phyloP scores from a whole-genome alignment of 2,888 invertebrate genomes.

The Hypselothyrea guttata region DNA sequence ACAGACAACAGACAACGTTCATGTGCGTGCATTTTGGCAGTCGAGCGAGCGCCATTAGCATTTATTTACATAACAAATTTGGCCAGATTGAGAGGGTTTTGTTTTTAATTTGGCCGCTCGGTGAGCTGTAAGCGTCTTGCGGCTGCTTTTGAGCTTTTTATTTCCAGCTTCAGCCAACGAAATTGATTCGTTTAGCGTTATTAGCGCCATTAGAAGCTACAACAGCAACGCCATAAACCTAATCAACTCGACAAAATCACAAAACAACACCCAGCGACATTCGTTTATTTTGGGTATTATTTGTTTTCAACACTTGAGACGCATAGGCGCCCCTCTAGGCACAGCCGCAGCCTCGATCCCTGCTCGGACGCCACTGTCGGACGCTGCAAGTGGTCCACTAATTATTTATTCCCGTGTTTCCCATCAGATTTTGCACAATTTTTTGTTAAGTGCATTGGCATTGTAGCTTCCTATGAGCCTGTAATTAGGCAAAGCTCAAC shows the following conservation, averaged over 20 bases:
- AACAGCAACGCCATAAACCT: conserved; percentile 35
- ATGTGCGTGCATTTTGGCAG: conserved; percentile 71
- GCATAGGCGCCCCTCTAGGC: too few relatives aligned
- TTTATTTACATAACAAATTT: conserved; percentile 65
- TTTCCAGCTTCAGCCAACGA: conserved; percentile 26
- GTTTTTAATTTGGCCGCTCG: conserved; percentile 6
- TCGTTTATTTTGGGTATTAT: too few relatives aligned
- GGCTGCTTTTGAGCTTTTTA: conserved; percentile 47
- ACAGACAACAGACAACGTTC: conserved; percentile 82
- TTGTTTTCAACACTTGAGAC: conserved; percentile 49
- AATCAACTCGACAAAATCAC: conserved; percentile 1
- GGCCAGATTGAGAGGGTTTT: conserved; percentile 16
- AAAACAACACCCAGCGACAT: conserved; percentile 20
- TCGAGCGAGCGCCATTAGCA: conserved; percentile 65
- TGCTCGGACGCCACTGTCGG: background rate
- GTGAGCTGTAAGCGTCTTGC: conserved; percentile 50
- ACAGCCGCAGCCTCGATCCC: too few relatives aligned
- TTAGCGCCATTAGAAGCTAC: conserved; percentile 76
- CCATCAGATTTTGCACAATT: conserved; percentile 52
- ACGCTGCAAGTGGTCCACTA: conserved; percentile 64
- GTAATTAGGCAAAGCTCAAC: conserved; percentile 52
- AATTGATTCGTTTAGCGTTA: conserved; percentile 80
- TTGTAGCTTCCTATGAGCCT: conserved; percentile 50
- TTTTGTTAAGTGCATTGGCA: conserved; percentile 40
- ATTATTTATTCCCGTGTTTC: conserved; percentile 76